Evolutionary conservation across 2,888 invertebrate genomes (phyloP).

Genomic region (Cosmopolites sordidus): DNA sequence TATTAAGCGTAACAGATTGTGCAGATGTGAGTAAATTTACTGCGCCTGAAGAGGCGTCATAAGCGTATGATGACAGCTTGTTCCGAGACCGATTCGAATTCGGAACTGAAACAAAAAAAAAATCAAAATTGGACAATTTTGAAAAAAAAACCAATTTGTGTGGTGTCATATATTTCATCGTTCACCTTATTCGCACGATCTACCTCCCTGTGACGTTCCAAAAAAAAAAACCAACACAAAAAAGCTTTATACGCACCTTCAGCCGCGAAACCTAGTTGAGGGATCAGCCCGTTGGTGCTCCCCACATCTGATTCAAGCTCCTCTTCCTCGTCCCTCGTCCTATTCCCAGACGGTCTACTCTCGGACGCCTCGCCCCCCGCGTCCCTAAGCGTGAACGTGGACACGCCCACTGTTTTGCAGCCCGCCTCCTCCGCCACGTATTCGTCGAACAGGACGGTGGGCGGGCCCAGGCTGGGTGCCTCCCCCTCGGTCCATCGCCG

Average conservation of each 20-base stretch:
- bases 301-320: slow-evolving; percentile 5
- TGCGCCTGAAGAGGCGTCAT: slow-evolving; percentile 35
- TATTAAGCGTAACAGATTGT: slow-evolving; percentile 56
- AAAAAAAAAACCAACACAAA: background rate
- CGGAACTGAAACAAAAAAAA: slow-evolving; percentile 30
- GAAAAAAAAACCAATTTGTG: no score
- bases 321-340: background rate
- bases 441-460: slow-evolving; percentile 9
- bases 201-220: no score
- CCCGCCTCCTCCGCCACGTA: background rate
- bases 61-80: slow-evolving; percentile 45
- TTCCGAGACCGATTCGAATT: slow-evolving; percentile 39
- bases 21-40: slow-evolving; percentile 46
- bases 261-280: slow-evolving; percentile 44
- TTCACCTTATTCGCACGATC: no score
- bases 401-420: slow-evolving; percentile 24
- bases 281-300: slow-evolving; percentile 43
- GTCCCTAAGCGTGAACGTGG: slow-evolving; percentile 23
- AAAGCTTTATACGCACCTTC: slow-evolving; percentile 26
- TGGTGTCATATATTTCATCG: no score
- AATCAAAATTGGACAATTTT: no score
- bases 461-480: slow-evolving; percentile 6
- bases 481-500: slow-evolving; percentile 18
- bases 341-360: background rate
- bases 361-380: slow-evolving; percentile 16